Evolutionary conservation across 2,888 invertebrate genomes (phyloP), one percentile per base, ranked within the genome.

Genomic region (Aleiodes alternator): DNA sequence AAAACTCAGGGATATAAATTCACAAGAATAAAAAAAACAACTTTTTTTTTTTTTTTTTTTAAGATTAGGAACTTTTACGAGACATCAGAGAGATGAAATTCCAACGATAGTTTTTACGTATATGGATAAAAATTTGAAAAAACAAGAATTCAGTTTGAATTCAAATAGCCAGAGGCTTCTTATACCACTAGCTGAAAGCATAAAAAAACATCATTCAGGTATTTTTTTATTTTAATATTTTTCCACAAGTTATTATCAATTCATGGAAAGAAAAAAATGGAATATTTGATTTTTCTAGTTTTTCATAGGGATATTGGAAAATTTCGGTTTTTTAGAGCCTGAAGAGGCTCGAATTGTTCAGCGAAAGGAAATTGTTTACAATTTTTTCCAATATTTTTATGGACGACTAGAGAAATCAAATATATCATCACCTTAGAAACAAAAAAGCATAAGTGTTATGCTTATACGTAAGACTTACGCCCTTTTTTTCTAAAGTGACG

Each of bases 51-150:
- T 43, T 64, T 11, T 48, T 48, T 69, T 34, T 34, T 38, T 69
- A 78, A 83, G 86, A 80, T 81, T 86, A 81, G 84, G 85, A 68
- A 84, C 84, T 34, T 83, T 83, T 73, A 80, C 82, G 61, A 81
- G 79, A 72, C 80, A 80, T 75, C 80, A 84, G 69, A 82, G 80
- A 68, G 82, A 83, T 77, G 75, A 57, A 31, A 76, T 76, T 51
- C 83, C 84, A 4, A 87, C 87, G 11, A 84, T 90, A 69, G 81
- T 84, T 0, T 84, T 88, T 16, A 83, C 81, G 7, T 87, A 87
- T 69, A 81, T 74, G 61, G 82, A 83, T 57, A 56, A 76, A 14
- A 81, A 78, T 78, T 69, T 59, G 6, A 78, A 75, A 55, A 34
- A 51, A 51, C 38, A 23, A 56, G 34, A 31, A 56, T 84, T 82